phyloP scores from a whole-genome alignment of 2,888 invertebrate genomes.

The Rhingia rostrata region DNA sequence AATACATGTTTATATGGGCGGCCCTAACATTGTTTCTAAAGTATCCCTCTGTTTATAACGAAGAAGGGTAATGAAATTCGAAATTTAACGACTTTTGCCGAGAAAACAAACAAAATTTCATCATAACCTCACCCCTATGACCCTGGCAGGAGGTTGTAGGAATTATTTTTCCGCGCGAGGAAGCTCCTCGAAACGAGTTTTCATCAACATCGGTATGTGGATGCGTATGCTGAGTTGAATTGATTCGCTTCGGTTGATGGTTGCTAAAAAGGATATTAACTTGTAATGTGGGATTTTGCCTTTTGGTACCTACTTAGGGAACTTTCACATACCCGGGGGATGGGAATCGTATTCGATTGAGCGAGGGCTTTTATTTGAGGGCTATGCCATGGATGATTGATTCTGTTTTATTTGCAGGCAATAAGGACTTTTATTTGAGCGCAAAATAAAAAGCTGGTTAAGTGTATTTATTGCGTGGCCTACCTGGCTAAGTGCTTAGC shows the following conservation, averaged over 20 bases:
- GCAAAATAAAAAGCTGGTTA: conserved; percentile 18
- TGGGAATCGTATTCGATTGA: not conserved
- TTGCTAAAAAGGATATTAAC: conserved; percentile 36
- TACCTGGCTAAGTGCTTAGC: conserved; percentile 36
- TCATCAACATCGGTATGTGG: conserved; percentile 28
- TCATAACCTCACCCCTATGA: not conserved
- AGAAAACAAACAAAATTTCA: not conserved
- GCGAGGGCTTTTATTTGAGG: conserved; percentile 6
- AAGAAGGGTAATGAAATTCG: conserved; percentile 69
- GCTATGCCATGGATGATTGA: conserved; percentile 34
- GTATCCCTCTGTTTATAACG: conserved; percentile 24
- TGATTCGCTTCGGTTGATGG: conserved; percentile 47
- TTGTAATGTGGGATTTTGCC: conserved; percentile 30
- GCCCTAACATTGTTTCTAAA: conserved; percentile 68
- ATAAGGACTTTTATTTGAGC: conserved; percentile 6
- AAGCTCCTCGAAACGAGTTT: conserved; percentile 51
- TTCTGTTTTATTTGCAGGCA: conserved; percentile 46
- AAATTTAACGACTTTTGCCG: conserved; percentile 57
- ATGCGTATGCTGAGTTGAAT: conserved; percentile 30
- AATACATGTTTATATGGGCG: conserved; percentile 58
- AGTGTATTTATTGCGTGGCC: conserved; percentile 29
- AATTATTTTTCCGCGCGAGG: conserved; percentile 51
- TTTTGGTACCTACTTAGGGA: conserved; percentile 17
- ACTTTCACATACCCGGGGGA: conserved; percentile 2
- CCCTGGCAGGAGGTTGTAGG: conserved; percentile 31